Percentiles rank a stretch among this genome's conserved stretches.
Conservation (phyloP, 2,797 vertebrate species). For the Miichthys miiuy region DNA sequence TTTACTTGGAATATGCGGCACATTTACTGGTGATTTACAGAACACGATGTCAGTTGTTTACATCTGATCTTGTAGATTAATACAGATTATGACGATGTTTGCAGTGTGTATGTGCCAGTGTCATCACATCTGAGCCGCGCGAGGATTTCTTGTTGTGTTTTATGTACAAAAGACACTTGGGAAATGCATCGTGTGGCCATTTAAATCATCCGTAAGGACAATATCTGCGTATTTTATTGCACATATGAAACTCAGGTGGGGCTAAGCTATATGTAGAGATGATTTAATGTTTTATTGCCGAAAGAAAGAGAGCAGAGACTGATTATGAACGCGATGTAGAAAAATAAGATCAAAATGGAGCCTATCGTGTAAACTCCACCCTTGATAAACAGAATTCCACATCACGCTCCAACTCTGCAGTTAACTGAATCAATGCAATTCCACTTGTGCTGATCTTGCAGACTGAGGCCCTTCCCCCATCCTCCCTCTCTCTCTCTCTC, state of each 20-base stretch:
- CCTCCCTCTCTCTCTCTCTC: slow-evolving; percentile 44
- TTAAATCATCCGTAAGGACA: slow-evolving; percentile 31
- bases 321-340: slow-evolving; percentile 72
- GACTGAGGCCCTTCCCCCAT: slow-evolving; percentile 83
- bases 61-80: slow-evolving; percentile 66
- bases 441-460: slow-evolving; percentile 89
- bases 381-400: slow-evolving; percentile 86
- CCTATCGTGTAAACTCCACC: slow-evolving; percentile 80
- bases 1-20: slow-evolving; percentile 53
- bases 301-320: slow-evolving; percentile 53
- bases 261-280: background rate
- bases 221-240: slow-evolving; percentile 25
- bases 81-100: slow-evolving; percentile 62
- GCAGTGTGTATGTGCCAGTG: slow-evolving; percentile 44
- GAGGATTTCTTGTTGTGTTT: slow-evolving; percentile 22
- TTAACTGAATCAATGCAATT: slow-evolving; percentile 88
- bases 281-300: slow-evolving; percentile 42
- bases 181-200: slow-evolving; percentile 5
- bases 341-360: slow-evolving; percentile 80
- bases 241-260: slow-evolving; percentile 39
- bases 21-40: slow-evolving; percentile 66
- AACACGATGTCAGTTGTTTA: slow-evolving; percentile 60
- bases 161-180: slow-evolving; percentile 8
- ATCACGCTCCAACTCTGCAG: slow-evolving; percentile 86
- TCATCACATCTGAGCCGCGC: slow-evolving; percentile 30